Percentiles rank a stretch among this genome's conserved stretches.
Conservation (phyloP, 2,797 vertebrate genomes). For the Dicrostonyx torquatus region DNA sequence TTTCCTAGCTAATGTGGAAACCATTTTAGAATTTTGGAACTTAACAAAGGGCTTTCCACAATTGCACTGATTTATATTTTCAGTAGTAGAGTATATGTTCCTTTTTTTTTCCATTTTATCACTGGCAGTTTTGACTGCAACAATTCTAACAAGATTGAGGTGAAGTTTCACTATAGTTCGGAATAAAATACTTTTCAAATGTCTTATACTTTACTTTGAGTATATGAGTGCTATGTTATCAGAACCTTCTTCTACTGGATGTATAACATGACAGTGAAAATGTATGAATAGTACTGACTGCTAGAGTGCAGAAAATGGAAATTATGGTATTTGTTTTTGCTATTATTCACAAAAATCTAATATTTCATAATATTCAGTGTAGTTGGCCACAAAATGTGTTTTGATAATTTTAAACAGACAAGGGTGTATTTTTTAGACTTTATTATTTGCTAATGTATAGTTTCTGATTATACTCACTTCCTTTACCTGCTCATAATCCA, state of each 20-base stretch:
- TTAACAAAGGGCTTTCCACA: too few relatives aligned
- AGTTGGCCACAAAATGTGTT: background rate
- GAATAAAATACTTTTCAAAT: background rate
- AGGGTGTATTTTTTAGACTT: background rate
- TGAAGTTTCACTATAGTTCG: background rate
- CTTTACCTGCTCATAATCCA: fast-evolving
- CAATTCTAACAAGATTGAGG: background rate
- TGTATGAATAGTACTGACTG: background rate
- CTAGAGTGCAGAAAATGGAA: background rate
- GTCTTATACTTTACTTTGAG: background rate
- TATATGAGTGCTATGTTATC: background rate
- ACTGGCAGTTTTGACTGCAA: background rate
- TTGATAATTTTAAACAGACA: background rate
- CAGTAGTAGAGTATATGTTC: too few relatives aligned
- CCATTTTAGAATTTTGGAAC: background rate
- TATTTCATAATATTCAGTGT: background rate
- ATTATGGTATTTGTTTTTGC: background rate
- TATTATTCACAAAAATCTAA: background rate
- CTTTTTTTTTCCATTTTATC: background rate
- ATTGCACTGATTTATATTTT: background rate
- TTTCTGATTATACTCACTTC: background rate
- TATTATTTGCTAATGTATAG: background rate
- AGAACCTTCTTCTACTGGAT: background rate
- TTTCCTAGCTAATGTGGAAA: background rate
- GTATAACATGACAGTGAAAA: background rate